Evolutionary conservation across 2,113 vertebrate species (phyloP).

Genomic region (Gymnocephalus cernua): DNA sequence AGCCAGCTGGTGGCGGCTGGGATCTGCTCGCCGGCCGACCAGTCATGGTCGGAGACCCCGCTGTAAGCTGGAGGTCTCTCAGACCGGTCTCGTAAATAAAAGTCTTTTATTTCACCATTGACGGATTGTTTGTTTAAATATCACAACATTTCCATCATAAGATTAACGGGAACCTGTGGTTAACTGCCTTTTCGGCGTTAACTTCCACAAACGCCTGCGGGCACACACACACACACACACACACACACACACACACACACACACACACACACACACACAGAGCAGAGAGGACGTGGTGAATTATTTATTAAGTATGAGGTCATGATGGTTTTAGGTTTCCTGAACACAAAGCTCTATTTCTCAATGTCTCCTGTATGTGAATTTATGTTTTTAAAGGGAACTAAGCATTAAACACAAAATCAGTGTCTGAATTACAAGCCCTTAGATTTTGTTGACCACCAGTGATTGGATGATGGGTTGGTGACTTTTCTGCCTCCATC

Average conservation of each 20-base stretch:
- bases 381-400: not conserved
- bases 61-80: too few species aligned
- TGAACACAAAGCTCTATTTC: not conserved
- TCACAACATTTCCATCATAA: too few species aligned
- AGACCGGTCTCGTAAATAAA: too few species aligned
- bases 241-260: slow-evolving; percentile 15
- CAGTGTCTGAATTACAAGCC: not conserved
- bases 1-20: too few species aligned
- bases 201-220: too few species aligned
- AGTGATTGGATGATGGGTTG: not conserved
- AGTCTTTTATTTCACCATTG: too few species aligned
- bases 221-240: not conserved
- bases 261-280: not conserved
- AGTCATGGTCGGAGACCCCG: too few species aligned
- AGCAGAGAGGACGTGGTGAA: slow-evolving; percentile 27
- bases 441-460: not conserved
- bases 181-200: too few species aligned
- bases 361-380: not conserved
- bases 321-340: slow-evolving; percentile 34
- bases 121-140: too few species aligned
- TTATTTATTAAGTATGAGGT: slow-evolving; percentile 59
- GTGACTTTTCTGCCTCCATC: not conserved
- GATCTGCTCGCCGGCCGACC: too few species aligned
- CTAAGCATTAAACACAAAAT: not conserved
- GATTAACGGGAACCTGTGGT: too few species aligned